Conservation (phyloP, 2,113 vertebrate species). For the Cnemophilus loriae region DNA sequence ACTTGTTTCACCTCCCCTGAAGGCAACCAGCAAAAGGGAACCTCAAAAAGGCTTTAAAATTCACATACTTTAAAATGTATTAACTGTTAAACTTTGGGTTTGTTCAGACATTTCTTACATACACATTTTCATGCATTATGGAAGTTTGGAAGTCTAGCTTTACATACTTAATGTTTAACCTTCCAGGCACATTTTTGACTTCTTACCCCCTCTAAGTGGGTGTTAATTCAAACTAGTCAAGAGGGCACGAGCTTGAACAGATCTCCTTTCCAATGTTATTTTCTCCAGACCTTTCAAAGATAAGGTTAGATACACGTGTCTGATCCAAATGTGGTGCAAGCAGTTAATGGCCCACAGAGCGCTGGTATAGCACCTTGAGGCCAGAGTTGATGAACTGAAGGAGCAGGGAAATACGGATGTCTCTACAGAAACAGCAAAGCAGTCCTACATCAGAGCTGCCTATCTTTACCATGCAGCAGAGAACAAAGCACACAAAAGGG, state of each 20-base stretch:
- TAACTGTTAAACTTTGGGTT: slow-evolving; percentile 22
- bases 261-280: slow-evolving; percentile 39
- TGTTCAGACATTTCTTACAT: slow-evolving; percentile 34
- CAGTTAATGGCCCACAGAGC: slow-evolving; percentile 46
- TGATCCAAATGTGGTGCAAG: slow-evolving; percentile 50
- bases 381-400: slow-evolving; percentile 37
- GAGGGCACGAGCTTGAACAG: slow-evolving; percentile 14
- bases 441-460: not conserved
- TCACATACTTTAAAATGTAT: slow-evolving; percentile 42
- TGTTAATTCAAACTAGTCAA: slow-evolving; percentile 57
- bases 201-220: slow-evolving; percentile 35
- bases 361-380: slow-evolving; percentile 25
- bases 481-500: not conserved
- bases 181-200: slow-evolving; percentile 51
- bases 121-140: slow-evolving; percentile 35
- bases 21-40: slow-evolving; percentile 56
- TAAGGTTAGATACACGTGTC: slow-evolving; percentile 54
- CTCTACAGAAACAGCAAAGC: slow-evolving; percentile 3
- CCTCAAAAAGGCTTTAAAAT: slow-evolving; percentile 43
- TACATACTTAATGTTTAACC: slow-evolving; percentile 53
- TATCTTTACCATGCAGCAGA: not conserved
- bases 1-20: slow-evolving; percentile 53
- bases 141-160: slow-evolving; percentile 43
- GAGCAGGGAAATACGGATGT: not conserved
- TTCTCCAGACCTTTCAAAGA: slow-evolving; percentile 54